Evolutionary conservation across 2,888 invertebrate species (phyloP), one percentile per base, ranked within the genome.

Genomic region (Pogonocherus hispidulus): DNA sequence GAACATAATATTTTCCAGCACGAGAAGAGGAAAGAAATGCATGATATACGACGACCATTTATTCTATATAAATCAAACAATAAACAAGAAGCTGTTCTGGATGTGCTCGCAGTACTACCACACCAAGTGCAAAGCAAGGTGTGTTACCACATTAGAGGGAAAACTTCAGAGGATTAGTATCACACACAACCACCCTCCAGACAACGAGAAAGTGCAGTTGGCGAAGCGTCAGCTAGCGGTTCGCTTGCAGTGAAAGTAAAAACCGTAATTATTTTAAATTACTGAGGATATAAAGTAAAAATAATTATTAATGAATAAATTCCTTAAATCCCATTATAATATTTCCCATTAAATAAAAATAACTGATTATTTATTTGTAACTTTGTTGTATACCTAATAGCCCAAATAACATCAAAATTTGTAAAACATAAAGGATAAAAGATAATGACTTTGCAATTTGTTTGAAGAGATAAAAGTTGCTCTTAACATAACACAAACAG

Each of bases 111-210:
- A 76, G 49, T 81, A 81, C 63, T 76, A 78, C 44, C 79, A 77
- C 57, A 78, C 78, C 16, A 80, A 79, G 67, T 82, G 82, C 56
- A 78, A 79, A 68, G 76, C 76, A 14, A 71, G 80, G 11, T 78
- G 80, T 63, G 77, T 78, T 8, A 76, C 81, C 0, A 70, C 69
- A 8, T 27, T 44, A n/a, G 74, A 75, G 20, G 81, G 79, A 4
- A 67, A 55, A 14, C 51, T 80, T 16, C 63, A 71, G 18, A 72
- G 65, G 55, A 56, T 56, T 9, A 67, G 72, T n/a, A 55, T 62
- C 23, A 32, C 41, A 4, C 81, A 81, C 51, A 81, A 79, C 71
- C 80, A 81, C 70, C 79, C 79, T 2, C 79, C 78, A 8, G 75
- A 78, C 49, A 69, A 23, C 11, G 65, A 70, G 22, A 57, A 54